Evolutionary conservation across 1,140 invertebrate species (phyloP), one percentile per base, ranked within the genome.

Genomic region (Drosophila cardini): DNA sequence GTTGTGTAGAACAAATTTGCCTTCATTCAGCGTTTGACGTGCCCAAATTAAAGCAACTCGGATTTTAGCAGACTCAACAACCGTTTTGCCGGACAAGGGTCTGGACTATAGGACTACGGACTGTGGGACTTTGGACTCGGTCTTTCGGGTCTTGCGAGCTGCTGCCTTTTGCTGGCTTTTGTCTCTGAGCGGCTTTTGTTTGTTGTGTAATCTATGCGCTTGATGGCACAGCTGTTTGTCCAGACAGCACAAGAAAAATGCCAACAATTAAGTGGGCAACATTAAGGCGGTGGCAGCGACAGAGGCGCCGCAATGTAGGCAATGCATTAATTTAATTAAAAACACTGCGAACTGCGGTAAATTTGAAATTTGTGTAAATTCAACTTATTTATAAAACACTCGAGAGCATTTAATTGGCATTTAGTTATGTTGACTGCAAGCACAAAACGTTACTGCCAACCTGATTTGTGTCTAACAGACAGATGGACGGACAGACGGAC

Each of bases 281-380:
- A 26, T 26, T n/a, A 2, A 10, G 11, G 55, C 11, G 2, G 38
- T 7, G 57, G 52, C n/a, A 13, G 13, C 2, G 34, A 36, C 34
- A 43, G 6, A 9, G 46, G 43, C 7, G 72, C 58, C 62, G 38
- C 63, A 57, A 40, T 67, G 77, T 85, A 73, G 80, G 80, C 83
- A 83, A 89, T 89, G 84, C 83, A 87, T 87, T 89, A 87, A 87
- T 87, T 87, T 83, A 87, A 87, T 87, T 87, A 87, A 87, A 87
- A 87, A 69, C 65, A 26, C 1, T 6, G 46, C 56, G 46, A 65
- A 62, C 70, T 55, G 70, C 55, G 53, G 52, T 32, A 69, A 80
- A 83, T 80, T 87, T 77, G 84, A 89, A 87, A 87, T 77, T 89
- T 87, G 83, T 87, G 83, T 87, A 86, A 87, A 86, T 86, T 75